Base-by-base conservation (phyloP, 1,140 invertebrate genomes). In the Yoshiicerus persimilis region DNA sequence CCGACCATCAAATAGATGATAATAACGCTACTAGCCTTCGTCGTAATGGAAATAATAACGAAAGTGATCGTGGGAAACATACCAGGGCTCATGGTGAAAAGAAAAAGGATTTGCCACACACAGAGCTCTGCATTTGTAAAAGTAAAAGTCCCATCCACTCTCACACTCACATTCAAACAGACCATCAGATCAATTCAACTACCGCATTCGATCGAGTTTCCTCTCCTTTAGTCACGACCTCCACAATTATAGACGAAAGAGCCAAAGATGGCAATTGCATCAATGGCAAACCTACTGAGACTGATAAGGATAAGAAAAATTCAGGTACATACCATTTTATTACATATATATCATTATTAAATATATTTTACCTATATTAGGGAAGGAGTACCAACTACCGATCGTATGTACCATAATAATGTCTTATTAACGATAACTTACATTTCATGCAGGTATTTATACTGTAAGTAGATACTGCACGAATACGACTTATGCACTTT, bases 11-110 rank as follows among this genome's bases (percentile, higher is more conserved):
- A 36, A 13, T 80, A 32, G 38, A 80, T 36, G 75, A 80, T 80
- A n/a, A 34, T 80, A 34, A 80, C 75, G 38, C 75, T 25, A 70
- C 13, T 30, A 30, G 66, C 30, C 23, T 16, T 80, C 75, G 75
- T 2, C 75, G 75, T 36, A 80, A 80, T 80, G 75, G 75, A 80
- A 80, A 80, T 80, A 80, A 80, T 80, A 80, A 80, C 75, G 75
- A 80, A 38, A 38, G 75, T 80, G 75, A 80, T 80, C 75, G 75
- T 80, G 75, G 30, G 75, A 80, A 80, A 80, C 75, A 34, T 80
- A 32, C 38, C 75, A 80, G 75, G 34, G 10, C 75, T 80, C 11
- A 20, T n/a, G 75, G 34, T 36, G 75, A 80, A 80, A 80, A 80
- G 32, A 80, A 80, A 34, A 38, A 8, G 20, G 75, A 80, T 80